phyloP scores from a whole-genome alignment of 2,113 vertebrate genomes.

The Anser brachyrhynchus region DNA sequence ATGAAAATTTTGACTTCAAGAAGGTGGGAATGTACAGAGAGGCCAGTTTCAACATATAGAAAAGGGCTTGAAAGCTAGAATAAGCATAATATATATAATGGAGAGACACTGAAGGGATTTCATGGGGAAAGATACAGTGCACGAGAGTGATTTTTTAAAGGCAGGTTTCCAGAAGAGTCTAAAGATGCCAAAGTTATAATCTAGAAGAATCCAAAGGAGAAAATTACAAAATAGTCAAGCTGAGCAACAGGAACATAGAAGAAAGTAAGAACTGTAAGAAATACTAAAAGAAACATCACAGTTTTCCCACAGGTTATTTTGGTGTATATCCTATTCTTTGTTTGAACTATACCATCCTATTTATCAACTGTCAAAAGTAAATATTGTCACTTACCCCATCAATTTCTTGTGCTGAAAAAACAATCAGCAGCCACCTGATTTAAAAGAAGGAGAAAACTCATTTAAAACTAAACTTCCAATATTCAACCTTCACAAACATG shows the following conservation, averaged over 20 bases:
- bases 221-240: not conserved
- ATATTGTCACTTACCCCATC: conserved; percentile 59
- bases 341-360: not conserved
- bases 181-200: not conserved
- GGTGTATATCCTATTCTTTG: not conserved
- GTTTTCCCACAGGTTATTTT: not conserved
- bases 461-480: conserved; percentile 14
- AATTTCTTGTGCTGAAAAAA: conserved; percentile 44
- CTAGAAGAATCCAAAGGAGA: not conserved
- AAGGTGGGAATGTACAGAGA: not conserved
- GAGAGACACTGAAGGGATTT: not conserved
- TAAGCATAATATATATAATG: not conserved
- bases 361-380: not conserved
- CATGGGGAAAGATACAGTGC: not conserved
- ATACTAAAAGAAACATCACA: not conserved
- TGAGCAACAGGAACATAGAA: not conserved
- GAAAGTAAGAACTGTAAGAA: not conserved
- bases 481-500: not conserved
- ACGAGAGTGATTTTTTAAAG: not conserved
- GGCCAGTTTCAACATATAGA: not conserved
- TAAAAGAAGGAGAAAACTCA: conserved; percentile 1
- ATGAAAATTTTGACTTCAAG: not conserved
- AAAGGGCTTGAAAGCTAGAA: not conserved
- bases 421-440: conserved; percentile 60
- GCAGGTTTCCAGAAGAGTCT: not conserved